These are phyloP conservation scores for Lycaena phlaeas DNA, from an alignment of 2,888 invertebrate genomes.

Conservation along the genomic window DNA sequence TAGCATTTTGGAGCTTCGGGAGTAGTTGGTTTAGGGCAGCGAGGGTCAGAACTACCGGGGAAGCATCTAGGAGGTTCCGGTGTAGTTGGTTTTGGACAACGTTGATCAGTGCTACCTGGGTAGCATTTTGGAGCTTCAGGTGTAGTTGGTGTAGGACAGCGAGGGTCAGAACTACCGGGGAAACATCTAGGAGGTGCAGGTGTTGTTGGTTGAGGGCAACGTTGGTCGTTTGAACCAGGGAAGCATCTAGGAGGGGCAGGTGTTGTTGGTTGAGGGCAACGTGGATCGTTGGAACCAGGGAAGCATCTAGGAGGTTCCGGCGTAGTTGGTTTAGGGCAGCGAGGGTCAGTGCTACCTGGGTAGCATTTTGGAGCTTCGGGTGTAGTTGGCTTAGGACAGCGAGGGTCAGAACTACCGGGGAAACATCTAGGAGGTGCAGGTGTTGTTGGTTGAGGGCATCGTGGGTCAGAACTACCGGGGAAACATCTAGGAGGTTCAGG, in stretches of 20 bases:
- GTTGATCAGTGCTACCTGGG: slow-evolving; percentile 30
- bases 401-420: slow-evolving; percentile 1
- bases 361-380: slow-evolving; percentile 28
- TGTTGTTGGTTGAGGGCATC: slow-evolving; percentile 9
- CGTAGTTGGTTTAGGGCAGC: slow-evolving; percentile 18
- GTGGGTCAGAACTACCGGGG: background rate
- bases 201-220: background rate
- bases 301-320: background rate
- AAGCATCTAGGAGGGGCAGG: background rate
- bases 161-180: background rate
- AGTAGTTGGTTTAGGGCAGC: slow-evolving; percentile 20
- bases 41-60: slow-evolving; percentile 30
- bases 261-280: background rate
- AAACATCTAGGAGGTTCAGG: background rate
- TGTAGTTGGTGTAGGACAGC: slow-evolving; percentile 14
- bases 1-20: slow-evolving; percentile 21
- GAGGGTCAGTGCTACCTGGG: slow-evolving; percentile 29
- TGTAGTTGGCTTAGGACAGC: slow-evolving; percentile 5
- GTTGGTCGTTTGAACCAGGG: background rate
- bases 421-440: slow-evolving; percentile 16
- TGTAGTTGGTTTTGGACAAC: slow-evolving; percentile 16
- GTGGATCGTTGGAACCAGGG: background rate
- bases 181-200: background rate
- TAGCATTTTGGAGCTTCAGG: slow-evolving; percentile 17
- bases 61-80: slow-evolving; percentile 18